Evolutionary conservation across 2,113 vertebrate species (phyloP).

Genomic region (Lasiurus cinereus): DNA sequence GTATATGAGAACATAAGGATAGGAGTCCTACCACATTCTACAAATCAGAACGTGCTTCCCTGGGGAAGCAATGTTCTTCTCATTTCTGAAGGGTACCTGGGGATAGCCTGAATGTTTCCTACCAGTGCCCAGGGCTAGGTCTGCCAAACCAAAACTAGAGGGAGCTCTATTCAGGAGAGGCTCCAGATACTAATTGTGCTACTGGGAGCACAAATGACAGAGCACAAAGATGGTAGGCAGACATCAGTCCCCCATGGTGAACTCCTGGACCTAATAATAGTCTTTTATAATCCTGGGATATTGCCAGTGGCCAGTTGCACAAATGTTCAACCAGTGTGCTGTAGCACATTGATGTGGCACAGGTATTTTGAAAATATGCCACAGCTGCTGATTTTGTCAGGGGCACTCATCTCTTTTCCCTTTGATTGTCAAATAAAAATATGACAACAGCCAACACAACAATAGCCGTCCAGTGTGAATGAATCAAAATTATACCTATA

Average conservation of each 20-base stretch:
- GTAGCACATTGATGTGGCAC: too few species aligned
- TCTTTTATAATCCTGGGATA: not conserved
- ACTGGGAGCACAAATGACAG: not conserved
- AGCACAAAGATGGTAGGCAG: not conserved
- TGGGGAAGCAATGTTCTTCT: not conserved
- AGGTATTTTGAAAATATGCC: not conserved
- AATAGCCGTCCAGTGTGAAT: not conserved
- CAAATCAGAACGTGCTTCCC: not conserved
- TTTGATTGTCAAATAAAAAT: not conserved
- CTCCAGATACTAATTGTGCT: not conserved
- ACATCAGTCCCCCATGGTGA: not conserved
- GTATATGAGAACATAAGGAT: not conserved
- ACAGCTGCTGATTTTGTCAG: not conserved
- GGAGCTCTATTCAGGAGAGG: not conserved
- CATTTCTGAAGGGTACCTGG: not conserved
- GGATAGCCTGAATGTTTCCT: not conserved
- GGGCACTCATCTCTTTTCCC: not conserved
- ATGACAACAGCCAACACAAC: not conserved
- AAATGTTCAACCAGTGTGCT: not conserved
- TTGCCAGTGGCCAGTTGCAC: slow-evolving; percentile 39
- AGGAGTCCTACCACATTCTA: not conserved
- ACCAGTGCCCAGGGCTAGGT: not conserved
- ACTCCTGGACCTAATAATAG: not conserved
- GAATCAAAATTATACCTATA: not conserved
- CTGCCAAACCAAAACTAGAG: not conserved